Base-by-base conservation (phyloP, 2,888 invertebrate species). In the Melieria omissa region DNA sequence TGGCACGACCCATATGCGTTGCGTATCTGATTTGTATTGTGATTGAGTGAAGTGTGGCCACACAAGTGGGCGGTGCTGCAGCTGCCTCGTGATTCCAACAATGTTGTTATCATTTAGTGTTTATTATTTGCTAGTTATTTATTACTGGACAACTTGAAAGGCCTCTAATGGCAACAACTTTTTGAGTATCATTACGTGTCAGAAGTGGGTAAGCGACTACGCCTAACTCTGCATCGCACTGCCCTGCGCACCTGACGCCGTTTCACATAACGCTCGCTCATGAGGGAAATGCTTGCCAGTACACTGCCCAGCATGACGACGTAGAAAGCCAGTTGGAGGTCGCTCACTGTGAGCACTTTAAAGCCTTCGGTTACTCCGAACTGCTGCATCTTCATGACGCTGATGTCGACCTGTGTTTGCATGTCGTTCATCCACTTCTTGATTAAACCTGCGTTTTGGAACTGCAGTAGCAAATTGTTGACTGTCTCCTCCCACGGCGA, bases 291-390 rank as follows among this genome's bases (percentile, higher is more conserved):
- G 4, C 71, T 61, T 5, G 76, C 80, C 6, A 85, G 12, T 0
- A 80, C 7, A 44, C 80, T 84, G 4, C 88, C 88, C 45, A 80
- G 66, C 6, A 83, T 16, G 5, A 88, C 75, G 10, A 87, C 84
- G 74, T 85, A 85, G 78, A 88, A 88, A 46, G 86, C 80, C 67
- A 87, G 76, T 72, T 88, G 86, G 8, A 88, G 79, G 75, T 88
- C 87, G 0, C 64, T 74, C 52, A 87, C 75, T 10, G 84, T 85
- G 3, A 88, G 77, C 14, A 85, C 78, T 61, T 86, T 85, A 44
- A 81, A 80, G 16, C 63, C 45, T 6, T 76, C 74, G 14, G 58
- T 61, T 5, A 72, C 71, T 6, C 74, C 73, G 10, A 74, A 73
- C 3, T 73, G 77, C 65, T 76, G 76, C 9, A 65, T 63, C 41